These are phyloP conservation scores for Himalopsyche kuldschensis DNA, from an alignment of 2,888 invertebrate genomes.

Conservation along the genomic window DNA sequence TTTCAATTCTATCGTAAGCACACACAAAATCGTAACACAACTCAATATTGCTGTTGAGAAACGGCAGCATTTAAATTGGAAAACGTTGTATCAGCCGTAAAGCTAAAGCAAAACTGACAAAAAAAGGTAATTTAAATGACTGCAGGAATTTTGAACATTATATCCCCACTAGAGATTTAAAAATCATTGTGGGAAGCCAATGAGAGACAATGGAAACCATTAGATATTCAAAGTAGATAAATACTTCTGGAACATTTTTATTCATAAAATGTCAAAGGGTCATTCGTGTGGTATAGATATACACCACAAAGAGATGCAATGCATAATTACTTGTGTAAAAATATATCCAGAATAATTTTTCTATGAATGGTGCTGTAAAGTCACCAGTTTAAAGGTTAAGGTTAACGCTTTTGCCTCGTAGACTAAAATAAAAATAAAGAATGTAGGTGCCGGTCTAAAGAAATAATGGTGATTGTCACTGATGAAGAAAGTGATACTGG, in stretches of 20 bases:
- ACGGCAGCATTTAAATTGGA: not conserved
- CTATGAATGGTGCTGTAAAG: slow-evolving; percentile 15
- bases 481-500: too few species aligned
- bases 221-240: slow-evolving; percentile 33
- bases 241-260: slow-evolving; percentile 15
- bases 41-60: not conserved
- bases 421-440: slow-evolving; percentile 11
- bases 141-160: not conserved
- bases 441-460: too few species aligned
- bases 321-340: slow-evolving; percentile 6
- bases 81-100: not conserved
- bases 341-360: slow-evolving; percentile 1
- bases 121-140: not conserved
- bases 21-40: too few species aligned
- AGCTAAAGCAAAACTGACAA: slow-evolving; percentile 19
- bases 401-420: not conserved
- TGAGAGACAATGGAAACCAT: slow-evolving; percentile 20
- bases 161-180: not conserved
- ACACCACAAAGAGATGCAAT: not conserved
- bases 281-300: not conserved
- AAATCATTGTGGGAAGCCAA: slow-evolving; percentile 5
- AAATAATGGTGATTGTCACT: too few species aligned
- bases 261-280: slow-evolving; percentile 15
- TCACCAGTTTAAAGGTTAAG: slow-evolving; percentile 20
- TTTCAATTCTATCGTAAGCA: not conserved